Conservation (phyloP, 2,888 invertebrate species). For the Pantelozetes paolii region DNA sequence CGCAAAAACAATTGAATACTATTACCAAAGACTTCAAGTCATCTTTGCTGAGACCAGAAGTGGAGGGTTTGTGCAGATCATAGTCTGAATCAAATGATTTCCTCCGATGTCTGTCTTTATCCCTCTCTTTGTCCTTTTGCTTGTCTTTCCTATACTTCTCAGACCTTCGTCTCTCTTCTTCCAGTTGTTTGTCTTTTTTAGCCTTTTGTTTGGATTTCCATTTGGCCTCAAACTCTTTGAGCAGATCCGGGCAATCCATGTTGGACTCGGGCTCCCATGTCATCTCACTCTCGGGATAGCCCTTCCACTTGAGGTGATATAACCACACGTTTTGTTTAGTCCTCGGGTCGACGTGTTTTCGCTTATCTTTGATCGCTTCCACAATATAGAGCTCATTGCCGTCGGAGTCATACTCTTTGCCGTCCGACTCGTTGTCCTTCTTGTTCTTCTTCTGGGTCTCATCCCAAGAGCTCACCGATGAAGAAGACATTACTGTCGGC, state of each 20-base stretch:
- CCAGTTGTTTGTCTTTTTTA: neutral
- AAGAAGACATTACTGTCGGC: no score
- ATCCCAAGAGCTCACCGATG: neutral
- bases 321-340: neutral
- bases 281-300: neutral
- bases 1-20: neutral
- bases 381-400: constrained; percentile 1
- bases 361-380: neutral
- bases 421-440: neutral
- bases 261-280: constrained; percentile 10
- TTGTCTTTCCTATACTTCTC: neutral
- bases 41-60: neutral
- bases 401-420: neutral
- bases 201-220: neutral
- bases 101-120: neutral
- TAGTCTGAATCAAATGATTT: neutral
- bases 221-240: neutral
- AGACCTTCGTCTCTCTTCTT: neutral
- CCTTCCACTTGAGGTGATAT: constrained; percentile 26
- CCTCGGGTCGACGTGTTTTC: neutral
- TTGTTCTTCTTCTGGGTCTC: neutral
- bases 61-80: neutral
- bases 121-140: neutral
- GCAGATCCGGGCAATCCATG: neutral
- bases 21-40: neutral